Conservation (phyloP, 2,888 invertebrate genomes). For the Mamestra brassicae region DNA sequence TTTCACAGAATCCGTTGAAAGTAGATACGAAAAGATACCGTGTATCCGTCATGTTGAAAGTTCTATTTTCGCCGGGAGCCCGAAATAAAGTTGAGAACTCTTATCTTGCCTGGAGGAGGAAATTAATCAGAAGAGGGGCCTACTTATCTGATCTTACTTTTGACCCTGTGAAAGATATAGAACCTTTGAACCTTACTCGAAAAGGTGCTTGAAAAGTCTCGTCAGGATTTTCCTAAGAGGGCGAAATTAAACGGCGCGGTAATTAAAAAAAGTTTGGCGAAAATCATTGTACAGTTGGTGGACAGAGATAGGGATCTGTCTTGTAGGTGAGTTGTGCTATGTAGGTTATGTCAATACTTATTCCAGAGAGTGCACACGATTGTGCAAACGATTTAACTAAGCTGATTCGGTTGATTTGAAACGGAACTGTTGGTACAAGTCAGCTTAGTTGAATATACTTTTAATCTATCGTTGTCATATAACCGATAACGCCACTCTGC, state of each 20-base stretch:
- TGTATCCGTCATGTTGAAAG: conserved; percentile 21
- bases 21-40: conserved; percentile 8
- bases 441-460: not conserved
- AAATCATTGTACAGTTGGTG: not conserved
- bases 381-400: not conserved
- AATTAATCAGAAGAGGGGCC: conserved; percentile 55
- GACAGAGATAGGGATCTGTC: not conserved
- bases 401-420: not conserved
- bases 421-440: not conserved
- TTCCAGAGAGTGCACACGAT: not conserved
- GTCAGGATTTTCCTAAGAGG: conserved; percentile 8
- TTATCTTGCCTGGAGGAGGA: conserved; percentile 48
- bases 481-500: too few relatives aligned
- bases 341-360: not conserved
- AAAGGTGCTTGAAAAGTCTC: conserved; percentile 31
- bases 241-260: conserved; percentile 16
- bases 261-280: conserved; percentile 20
- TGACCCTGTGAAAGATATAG: conserved; percentile 34
- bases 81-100: conserved; percentile 55
- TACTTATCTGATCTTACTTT: conserved; percentile 58
- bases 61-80: conserved; percentile 29
- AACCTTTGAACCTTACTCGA: conserved; percentile 22
- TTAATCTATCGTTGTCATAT: too few relatives aligned
- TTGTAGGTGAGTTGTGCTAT: not conserved
- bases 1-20: conserved; percentile 5